Evolutionary conservation across 2,888 invertebrate species (phyloP).

Genomic region (Agrotis segetum): DNA sequence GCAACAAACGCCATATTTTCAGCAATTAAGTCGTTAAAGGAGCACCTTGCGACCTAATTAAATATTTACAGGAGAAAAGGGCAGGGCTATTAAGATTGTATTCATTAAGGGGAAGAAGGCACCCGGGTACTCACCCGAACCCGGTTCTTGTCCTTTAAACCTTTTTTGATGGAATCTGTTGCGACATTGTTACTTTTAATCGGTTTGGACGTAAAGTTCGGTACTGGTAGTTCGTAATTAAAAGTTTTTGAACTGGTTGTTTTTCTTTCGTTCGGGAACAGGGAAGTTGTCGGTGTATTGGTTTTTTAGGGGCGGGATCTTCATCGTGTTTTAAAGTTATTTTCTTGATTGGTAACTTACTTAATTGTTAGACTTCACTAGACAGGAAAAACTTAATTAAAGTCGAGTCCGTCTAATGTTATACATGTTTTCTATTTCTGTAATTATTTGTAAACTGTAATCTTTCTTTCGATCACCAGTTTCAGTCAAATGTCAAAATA

Average conservation of each 20-base stretch:
- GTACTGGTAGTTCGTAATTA: constrained; percentile 41
- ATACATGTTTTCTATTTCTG: not conserved
- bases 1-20: constrained; percentile 71
- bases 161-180: constrained; percentile 47
- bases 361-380: not conserved
- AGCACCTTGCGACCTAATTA: constrained; percentile 80
- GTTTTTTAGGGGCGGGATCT: constrained; percentile 8
- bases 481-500: not conserved
- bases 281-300: constrained; percentile 8
- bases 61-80: constrained; percentile 84
- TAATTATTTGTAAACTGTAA: not conserved
- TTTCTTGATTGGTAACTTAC: not conserved
- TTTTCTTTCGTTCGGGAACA: constrained; percentile 27
- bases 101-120: constrained; percentile 72
- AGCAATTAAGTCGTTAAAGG: constrained; percentile 81
- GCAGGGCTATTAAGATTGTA: constrained; percentile 80
- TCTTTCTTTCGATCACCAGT: not conserved
- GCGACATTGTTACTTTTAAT: constrained; percentile 48
- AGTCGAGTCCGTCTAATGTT: not conserved
- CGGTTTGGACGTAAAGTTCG: constrained; percentile 36
- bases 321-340: constrained; percentile 7
- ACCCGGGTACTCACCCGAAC: constrained; percentile 7
- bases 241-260: constrained; percentile 41
- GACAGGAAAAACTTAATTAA: no score
- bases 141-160: constrained; percentile 24